Evolutionary conservation across 2,113 vertebrate genomes (phyloP).

Genomic region (Prionailurus viverrinus): DNA sequence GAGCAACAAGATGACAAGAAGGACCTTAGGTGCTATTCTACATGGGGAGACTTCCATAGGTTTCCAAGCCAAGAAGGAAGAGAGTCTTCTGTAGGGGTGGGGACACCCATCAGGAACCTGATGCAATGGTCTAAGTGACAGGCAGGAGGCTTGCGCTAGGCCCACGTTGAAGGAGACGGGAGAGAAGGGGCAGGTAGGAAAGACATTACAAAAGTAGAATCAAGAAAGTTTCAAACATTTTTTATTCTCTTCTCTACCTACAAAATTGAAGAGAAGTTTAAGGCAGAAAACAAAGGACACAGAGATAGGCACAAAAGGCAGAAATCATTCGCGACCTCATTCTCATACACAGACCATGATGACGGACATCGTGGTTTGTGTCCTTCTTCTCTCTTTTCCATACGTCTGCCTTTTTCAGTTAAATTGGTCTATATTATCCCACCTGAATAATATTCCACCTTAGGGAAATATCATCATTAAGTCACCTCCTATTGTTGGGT

Average conservation of each 20-base stretch:
- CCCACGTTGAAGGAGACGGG: background rate
- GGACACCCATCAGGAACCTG: background rate
- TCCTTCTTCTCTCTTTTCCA: background rate
- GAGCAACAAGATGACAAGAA: background rate
- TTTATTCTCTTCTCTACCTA: constrained; percentile 31
- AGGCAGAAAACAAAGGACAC: background rate
- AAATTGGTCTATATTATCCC: background rate
- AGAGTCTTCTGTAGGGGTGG: background rate
- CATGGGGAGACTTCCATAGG: background rate
- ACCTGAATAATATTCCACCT: background rate
- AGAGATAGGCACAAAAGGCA: constrained; percentile 13
- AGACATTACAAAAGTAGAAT: background rate
- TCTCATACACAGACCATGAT: too few relatives aligned
- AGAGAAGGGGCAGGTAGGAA: background rate
- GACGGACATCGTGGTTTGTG: background rate
- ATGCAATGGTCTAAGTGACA: background rate
- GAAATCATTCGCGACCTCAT: background rate
- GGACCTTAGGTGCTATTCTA: background rate
- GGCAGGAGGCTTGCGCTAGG: background rate
- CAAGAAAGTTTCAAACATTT: background rate
- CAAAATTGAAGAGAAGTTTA: background rate
- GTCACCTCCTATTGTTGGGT: background rate
- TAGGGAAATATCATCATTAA: background rate
- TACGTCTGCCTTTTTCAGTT: background rate
- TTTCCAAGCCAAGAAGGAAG: background rate